Evolutionary conservation across 2,888 invertebrate genomes (phyloP).

Genomic region (Salticus scenicus): DNA sequence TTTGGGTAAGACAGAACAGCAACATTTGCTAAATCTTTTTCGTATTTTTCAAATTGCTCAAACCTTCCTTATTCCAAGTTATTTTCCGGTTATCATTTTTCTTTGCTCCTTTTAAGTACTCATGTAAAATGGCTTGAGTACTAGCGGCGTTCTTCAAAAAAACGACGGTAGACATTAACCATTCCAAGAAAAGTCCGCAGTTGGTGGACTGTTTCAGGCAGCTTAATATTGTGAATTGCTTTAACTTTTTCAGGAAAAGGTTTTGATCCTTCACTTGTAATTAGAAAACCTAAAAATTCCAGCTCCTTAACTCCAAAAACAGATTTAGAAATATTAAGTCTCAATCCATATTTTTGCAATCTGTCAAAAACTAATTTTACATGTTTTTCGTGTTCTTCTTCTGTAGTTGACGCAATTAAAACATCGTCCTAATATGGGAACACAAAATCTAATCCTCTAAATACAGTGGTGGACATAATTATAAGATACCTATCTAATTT

Average conservation of each 20-base stretch:
- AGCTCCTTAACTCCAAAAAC: neutral
- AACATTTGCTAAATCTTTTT: neutral
- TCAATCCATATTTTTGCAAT: too few relatives aligned
- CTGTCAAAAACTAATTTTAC: too few relatives aligned
- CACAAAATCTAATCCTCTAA: too few relatives aligned
- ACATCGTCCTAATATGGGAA: too few relatives aligned
- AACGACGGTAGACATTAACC: neutral
- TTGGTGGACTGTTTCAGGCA: neutral
- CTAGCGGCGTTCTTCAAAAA: neutral
- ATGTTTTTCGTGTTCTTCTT: too few relatives aligned
- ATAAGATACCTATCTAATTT: too few relatives aligned
- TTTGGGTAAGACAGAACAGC: neutral
- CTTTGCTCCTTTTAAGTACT: neutral
- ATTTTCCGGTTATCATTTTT: neutral
- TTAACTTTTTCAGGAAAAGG: neutral
- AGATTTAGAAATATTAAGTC: neutral
- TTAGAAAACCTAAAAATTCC: neutral
- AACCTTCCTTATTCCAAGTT: neutral
- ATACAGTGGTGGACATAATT: too few relatives aligned
- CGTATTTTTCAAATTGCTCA: neutral
- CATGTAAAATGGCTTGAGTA: neutral
- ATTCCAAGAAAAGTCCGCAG: neutral
- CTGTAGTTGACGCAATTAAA: too few relatives aligned
- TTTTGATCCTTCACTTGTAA: neutral
- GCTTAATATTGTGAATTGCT: neutral